Evolutionary conservation across 2,113 vertebrate genomes (phyloP), one percentile per base, ranked within the genome.

Genomic region (Tragelaphus imberbis): DNA sequence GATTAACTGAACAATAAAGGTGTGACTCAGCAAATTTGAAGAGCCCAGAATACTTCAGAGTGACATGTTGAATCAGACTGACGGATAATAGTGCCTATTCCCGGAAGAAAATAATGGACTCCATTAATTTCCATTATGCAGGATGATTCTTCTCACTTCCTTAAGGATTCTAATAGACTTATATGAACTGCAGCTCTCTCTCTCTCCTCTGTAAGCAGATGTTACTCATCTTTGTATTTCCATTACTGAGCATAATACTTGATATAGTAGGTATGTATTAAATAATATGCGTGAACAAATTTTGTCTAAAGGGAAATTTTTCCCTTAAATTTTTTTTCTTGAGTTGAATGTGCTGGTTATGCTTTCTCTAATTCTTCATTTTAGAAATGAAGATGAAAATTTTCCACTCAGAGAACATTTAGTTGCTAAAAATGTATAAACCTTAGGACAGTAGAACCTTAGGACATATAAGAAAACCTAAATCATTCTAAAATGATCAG

Each of bases 11-110:
- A 47, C 30, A 90, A 65, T 68, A 80, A 95, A 95, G 58, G 58
- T 97, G 87, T 97, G 91, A 93, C 91, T 68, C 58, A 87, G 75
- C 53, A 95, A 89, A 93, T 77, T 21, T 86, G 47, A 88, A 90
- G 91, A 91, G 82, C 51, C 27, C 5, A 13, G 0, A 21, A 1
- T 63, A 40, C 77, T 65, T 88, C 33, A 92, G 30, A 82, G 63
- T 71, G 91, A 51, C 86, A 56, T 27, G 56, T 27, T 94, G 55
- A 95, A 55, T 92, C 51, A 92, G 1, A 84, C 14, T 84, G 68
- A 58, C 84, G 84, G 55, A 23, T 92, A 47, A 86, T 33, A 53
- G 33, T 49, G 23, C 53, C 27, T 7, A 3, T 95, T 90, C 89
- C 44, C 36, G 16, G 56, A 44, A 84, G 71, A 84, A 51, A 95